phyloP scores from a whole-genome alignment of 2,113 vertebrate genomes.

The Manacus vitellinus region DNA sequence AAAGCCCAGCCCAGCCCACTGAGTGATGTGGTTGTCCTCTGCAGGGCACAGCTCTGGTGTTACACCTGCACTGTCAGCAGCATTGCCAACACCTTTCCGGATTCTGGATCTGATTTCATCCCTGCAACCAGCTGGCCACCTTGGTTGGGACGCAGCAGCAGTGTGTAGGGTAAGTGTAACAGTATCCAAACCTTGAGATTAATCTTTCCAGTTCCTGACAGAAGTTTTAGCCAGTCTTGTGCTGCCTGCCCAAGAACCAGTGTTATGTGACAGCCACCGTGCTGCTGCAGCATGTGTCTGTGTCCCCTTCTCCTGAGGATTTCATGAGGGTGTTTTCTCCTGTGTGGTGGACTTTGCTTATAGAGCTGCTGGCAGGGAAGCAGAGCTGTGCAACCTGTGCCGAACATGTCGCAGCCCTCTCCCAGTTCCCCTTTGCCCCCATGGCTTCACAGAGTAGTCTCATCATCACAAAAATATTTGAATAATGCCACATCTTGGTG shows the following conservation, averaged over 20 bases:
- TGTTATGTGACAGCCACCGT: background rate
- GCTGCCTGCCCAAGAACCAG: background rate
- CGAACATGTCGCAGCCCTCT: background rate
- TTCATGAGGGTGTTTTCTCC: background rate
- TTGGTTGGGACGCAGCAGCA: background rate
- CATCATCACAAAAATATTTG: background rate
- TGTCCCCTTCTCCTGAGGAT: background rate
- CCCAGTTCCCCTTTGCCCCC: accelerated
- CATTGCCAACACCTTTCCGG: background rate
- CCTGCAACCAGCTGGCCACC: accelerated
- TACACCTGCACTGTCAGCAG: background rate
- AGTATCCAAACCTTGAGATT: background rate
- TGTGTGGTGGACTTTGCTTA: background rate
- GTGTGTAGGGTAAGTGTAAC: background rate
- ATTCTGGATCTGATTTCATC: background rate
- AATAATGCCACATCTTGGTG: background rate
- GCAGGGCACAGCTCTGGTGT: background rate
- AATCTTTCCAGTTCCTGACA: background rate
- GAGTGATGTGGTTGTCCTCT: background rate
- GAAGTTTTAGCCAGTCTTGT: accelerated
- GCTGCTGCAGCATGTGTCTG: accelerated
- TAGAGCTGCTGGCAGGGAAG: background rate
- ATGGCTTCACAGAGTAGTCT: accelerated
- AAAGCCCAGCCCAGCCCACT: background rate
- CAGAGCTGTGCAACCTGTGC: accelerated